Evolutionary conservation across 2,113 vertebrate species (phyloP).

Genomic region (Mus pahari): DNA sequence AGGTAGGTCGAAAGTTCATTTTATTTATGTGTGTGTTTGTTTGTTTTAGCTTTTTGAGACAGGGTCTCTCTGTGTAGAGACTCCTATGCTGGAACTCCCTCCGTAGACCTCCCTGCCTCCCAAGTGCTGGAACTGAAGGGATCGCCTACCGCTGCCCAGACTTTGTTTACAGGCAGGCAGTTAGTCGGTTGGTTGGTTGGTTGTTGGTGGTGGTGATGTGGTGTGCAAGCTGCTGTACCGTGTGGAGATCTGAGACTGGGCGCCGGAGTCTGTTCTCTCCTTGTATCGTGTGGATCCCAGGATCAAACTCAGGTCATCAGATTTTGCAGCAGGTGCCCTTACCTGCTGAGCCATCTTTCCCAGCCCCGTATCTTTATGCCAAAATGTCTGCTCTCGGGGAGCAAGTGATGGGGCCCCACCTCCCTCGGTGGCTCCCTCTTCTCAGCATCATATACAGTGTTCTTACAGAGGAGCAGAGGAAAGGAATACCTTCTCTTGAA

Average conservation of each 20-base stretch:
- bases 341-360: neutral
- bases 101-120: neutral
- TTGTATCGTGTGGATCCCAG: neutral
- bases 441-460: neutral
- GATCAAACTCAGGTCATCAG: neutral
- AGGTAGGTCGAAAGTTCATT: slow-evolving; percentile 62
- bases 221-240: neutral
- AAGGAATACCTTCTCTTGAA: neutral
- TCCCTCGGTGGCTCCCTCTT: neutral
- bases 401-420: too few species aligned
- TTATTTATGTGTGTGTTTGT: neutral
- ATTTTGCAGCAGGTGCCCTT: neutral
- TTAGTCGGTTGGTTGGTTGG: too few species aligned
- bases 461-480: neutral
- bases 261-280: neutral
- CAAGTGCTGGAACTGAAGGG: neutral
- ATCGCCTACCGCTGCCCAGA: fast-evolving
- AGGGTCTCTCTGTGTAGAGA: neutral
- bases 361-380: neutral
- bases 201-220: neutral
- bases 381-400: neutral
- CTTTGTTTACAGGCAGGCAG: neutral
- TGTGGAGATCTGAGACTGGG: neutral
- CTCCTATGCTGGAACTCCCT: neutral
- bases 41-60: neutral